Conservation (phyloP, 1,140 invertebrate genomes). For the Contarinia nasturtii region DNA sequence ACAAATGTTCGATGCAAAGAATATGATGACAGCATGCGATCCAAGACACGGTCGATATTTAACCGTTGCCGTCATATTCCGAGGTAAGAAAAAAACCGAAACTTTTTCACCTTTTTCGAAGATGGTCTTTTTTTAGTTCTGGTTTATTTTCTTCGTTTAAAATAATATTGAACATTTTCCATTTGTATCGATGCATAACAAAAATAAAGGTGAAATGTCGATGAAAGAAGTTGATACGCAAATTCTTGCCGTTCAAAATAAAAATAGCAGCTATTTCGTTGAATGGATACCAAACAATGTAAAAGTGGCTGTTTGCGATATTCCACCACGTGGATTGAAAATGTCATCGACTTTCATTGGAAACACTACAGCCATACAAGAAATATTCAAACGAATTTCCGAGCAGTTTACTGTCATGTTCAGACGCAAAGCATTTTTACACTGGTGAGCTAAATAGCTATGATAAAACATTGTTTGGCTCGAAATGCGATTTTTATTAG, state of each 20-base stretch:
- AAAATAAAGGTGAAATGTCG: constrained; percentile 86
- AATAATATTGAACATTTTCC: no score
- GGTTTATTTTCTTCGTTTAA: no score
- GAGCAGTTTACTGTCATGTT: constrained; percentile 88
- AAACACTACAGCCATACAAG: constrained; percentile 78
- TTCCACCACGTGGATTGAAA: constrained; percentile 74
- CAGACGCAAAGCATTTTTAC: constrained; percentile 81
- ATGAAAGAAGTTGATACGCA: constrained; percentile 91
- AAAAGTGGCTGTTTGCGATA: constrained; percentile 77
- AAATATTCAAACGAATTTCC: constrained; percentile 70
- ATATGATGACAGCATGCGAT: constrained; percentile 96
- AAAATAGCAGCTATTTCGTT: constrained; percentile 37
- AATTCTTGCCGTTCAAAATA: constrained; percentile 79
- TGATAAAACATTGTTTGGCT: no score
- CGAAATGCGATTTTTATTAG: no score
- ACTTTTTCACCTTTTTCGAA: constrained; percentile 21
- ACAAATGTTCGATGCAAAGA: constrained; percentile 80
- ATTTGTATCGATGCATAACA: no score
- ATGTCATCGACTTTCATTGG: constrained; percentile 87
- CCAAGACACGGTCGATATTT: not conserved
- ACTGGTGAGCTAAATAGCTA: constrained; percentile 42
- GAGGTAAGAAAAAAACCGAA: no score
- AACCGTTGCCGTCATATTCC: constrained; percentile 43
- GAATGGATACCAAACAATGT: constrained; percentile 82
- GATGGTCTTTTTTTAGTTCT: no score